Evolutionary conservation across 2,888 invertebrate genomes (phyloP), one percentile per base, ranked within the genome.

Genomic region (Iselma pallidipennis): DNA sequence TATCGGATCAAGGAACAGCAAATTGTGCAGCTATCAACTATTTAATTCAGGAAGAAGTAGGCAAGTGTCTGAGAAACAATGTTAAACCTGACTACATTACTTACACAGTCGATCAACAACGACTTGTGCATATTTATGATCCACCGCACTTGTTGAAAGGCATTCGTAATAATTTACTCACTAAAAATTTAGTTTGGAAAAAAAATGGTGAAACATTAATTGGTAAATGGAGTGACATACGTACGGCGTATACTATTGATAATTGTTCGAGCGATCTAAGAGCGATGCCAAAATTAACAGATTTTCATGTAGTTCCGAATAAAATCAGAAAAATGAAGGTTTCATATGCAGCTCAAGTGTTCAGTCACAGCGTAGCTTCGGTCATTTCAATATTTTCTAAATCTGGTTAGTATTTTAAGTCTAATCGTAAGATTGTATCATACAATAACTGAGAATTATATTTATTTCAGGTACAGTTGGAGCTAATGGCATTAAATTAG

Each of bases 271-370:
- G 10, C 7, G 12, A 12, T 12, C 16, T 48, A 14, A 48, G 48
- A 48, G 16, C n/a, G 9, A 9, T 48, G 12, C 16, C 7, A 9
- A 48, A 48, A 48, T 48, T 48, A 16, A 10, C 48, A 48, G 48
- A 48, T 14, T 7, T 14, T 48, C 48, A 48, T 48, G 48, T 48
- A 16, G 7, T 48, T 10, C 48, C 48, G 7, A 48, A 14, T 48
- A 48, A 48, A 48, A 48, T 48, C 9, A 48, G 16, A 14, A 48
- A 48, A 14, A 48, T 48, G 48, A 48, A 48, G 48, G 48, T 48
- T 9, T 9, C 16, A 16, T 16, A 10, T 10, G 7, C 9, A 14
- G 7, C 48, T 7, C 48, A 48, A 48, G 16, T 48, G 12, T 12
- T 48, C 12, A 48, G 48, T n/a, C n/a, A n/a, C n/a, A n/a, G n/a